phyloP scores from a whole-genome alignment of 2,888 invertebrate genomes.

The Drosophila differens region DNA sequence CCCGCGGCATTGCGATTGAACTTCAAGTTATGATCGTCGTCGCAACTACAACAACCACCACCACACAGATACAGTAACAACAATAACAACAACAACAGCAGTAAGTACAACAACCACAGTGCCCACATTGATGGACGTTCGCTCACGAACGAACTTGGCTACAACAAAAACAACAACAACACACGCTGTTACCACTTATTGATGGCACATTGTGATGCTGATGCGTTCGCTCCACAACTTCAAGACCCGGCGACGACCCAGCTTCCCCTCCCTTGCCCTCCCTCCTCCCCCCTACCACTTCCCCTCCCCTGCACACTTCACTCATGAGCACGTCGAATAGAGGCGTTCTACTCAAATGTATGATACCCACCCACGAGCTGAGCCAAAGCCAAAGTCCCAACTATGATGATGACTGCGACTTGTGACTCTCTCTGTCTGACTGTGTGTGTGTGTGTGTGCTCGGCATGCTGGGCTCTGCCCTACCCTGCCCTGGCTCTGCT shows the following conservation, averaged over 20 bases:
- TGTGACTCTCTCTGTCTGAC: constrained; percentile 13
- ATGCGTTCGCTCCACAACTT: constrained; percentile 68
- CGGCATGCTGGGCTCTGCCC: constrained; percentile 37
- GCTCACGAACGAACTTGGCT: constrained; percentile 79
- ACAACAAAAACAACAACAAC: constrained; percentile 62
- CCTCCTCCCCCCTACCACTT: neutral
- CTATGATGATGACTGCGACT: constrained; percentile 78
- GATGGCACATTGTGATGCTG: constrained; percentile 79
- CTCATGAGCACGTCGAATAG: constrained; percentile 80
- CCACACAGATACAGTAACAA: neutral
- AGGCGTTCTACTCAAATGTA: constrained; percentile 85
- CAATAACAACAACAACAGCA: constrained; percentile 21
- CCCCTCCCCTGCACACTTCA: constrained; percentile 26
- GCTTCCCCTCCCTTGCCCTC: constrained; percentile 7
- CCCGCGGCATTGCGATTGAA: constrained; percentile 85
- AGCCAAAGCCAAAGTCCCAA: constrained; percentile 55
- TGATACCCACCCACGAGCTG: constrained; percentile 85
- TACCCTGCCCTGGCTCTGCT: constrained; percentile 38
- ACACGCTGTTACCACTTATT: constrained; percentile 80
- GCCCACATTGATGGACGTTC: constrained; percentile 84
- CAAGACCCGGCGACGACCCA: constrained; percentile 62
- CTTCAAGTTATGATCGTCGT: constrained; percentile 84
- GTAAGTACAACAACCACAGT: constrained; percentile 42
- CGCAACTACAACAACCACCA: constrained; percentile 48
- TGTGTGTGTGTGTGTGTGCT: constrained; percentile 29